phyloP scores from a whole-genome alignment of 64 coral and sea anemone species.

The Actinia tenebrosa region DNA sequence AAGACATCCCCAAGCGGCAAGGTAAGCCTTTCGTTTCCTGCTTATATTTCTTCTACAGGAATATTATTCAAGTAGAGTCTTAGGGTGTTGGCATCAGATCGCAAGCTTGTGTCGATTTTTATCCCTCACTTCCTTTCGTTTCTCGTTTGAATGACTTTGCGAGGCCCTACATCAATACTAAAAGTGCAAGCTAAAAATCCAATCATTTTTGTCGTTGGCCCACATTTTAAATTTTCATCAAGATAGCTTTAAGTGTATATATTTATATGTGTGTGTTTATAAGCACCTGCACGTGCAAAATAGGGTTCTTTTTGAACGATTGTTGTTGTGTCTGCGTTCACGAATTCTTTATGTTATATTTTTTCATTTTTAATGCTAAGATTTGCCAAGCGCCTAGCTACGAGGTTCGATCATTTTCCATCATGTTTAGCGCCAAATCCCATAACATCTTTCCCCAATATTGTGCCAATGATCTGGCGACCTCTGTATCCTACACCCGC shows the following conservation, averaged over 20 bases:
- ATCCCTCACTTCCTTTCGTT: neutral
- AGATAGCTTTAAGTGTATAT: neutral
- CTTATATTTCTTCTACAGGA: constrained; percentile 3
- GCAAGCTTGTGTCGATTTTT: neutral
- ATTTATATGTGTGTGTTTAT: neutral
- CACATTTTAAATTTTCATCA: constrained; percentile 13
- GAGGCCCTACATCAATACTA: neutral
- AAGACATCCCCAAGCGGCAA: constrained; percentile 72
- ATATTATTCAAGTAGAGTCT: neutral
- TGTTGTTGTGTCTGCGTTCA: neutral
- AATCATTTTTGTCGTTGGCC: neutral
- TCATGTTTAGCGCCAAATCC: neutral
- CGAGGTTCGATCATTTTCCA: neutral
- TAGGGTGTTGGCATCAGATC: constrained; percentile 20
- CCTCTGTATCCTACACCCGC: neutral
- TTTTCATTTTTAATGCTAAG: neutral
- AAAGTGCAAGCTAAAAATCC: constrained; percentile 6
- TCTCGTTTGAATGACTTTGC: neutral
- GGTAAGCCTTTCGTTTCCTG: constrained; percentile 23
- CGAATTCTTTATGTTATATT: neutral
- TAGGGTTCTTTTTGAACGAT: neutral
- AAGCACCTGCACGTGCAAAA: neutral
- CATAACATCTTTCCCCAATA: neutral
- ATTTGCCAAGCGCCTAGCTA: neutral
- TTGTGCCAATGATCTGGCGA: neutral